Conservation (phyloP, 2,888 invertebrate species). For the Oscheius sp. region DNA sequence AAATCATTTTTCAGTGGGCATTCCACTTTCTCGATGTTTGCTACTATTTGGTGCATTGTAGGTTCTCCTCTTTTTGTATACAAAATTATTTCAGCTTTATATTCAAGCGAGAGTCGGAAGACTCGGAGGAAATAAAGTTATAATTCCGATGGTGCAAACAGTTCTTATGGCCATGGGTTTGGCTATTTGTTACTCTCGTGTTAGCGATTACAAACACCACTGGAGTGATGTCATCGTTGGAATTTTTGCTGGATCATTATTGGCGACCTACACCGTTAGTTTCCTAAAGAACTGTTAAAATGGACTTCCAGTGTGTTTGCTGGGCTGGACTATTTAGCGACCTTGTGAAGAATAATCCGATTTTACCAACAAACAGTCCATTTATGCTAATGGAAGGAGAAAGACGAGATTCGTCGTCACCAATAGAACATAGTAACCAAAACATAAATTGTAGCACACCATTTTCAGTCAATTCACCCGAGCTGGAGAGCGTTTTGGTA, state of each 20-base stretch:
- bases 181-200: slow-evolving; percentile 78
- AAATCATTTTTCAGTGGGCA: slow-evolving; percentile 66
- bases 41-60: slow-evolving; percentile 54
- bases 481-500: slow-evolving; percentile 8
- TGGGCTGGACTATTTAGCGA: slow-evolving; percentile 39
- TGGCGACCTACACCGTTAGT: slow-evolving; percentile 71
- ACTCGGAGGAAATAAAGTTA: slow-evolving; percentile 40
- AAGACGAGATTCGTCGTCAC: slow-evolving; percentile 9
- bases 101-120: slow-evolving; percentile 53
- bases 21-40: slow-evolving; percentile 57
- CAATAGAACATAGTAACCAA: slow-evolving; percentile 11
- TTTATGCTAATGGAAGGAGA: slow-evolving; percentile 19
- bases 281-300: neutral
- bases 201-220: slow-evolving; percentile 96
- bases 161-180: slow-evolving; percentile 44
- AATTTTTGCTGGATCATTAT: slow-evolving; percentile 74
- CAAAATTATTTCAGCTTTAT: slow-evolving; percentile 41
- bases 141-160: slow-evolving; percentile 52
- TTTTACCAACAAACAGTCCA: slow-evolving; percentile 10
- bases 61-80: neutral
- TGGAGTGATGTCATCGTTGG: slow-evolving; percentile 95
- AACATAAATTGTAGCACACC: neutral
- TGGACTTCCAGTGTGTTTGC: slow-evolving; percentile 40
- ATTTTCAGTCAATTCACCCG: slow-evolving; percentile 6
- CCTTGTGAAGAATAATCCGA: neutral